These are phyloP conservation scores for Pemphredon lugubris DNA, from an alignment of 2,888 invertebrate genomes.

Conservation along the genomic window DNA sequence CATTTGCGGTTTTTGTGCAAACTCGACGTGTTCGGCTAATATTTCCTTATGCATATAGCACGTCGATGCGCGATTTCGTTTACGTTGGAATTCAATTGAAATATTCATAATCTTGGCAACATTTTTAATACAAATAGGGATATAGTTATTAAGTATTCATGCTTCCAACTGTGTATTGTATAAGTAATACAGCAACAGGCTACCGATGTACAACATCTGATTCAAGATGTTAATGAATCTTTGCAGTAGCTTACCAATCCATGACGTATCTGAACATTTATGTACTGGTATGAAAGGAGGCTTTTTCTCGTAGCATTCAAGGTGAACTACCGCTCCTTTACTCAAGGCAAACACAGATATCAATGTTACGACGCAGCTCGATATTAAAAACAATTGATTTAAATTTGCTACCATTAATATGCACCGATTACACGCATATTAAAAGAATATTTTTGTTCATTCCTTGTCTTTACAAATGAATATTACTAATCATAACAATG, in stretches of 20 bases:
- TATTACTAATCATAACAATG: no score
- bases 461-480: no score
- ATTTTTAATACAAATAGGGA: no score
- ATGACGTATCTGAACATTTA: slow-evolving; percentile 29
- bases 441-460: not conserved
- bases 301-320: slow-evolving; percentile 56
- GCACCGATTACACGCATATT: not conserved
- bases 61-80: no score
- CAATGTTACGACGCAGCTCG: slow-evolving; percentile 22
- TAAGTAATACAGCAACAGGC: no score
- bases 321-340: slow-evolving; percentile 57
- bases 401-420: slow-evolving; percentile 7
- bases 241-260: not conserved
- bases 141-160: no score
- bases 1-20: not conserved
- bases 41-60: not conserved
- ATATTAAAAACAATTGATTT: slow-evolving; percentile 11
- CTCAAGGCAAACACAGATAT: slow-evolving; percentile 54
- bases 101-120: no score
- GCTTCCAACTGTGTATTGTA: no score
- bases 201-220: not conserved
- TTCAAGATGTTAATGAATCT: slow-evolving; percentile 13
- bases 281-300: slow-evolving; percentile 44
- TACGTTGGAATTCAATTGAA: no score
- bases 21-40: not conserved